Evolutionary conservation across 2,797 vertebrate species (phyloP).

Genomic region (Cynopterus sphinx): DNA sequence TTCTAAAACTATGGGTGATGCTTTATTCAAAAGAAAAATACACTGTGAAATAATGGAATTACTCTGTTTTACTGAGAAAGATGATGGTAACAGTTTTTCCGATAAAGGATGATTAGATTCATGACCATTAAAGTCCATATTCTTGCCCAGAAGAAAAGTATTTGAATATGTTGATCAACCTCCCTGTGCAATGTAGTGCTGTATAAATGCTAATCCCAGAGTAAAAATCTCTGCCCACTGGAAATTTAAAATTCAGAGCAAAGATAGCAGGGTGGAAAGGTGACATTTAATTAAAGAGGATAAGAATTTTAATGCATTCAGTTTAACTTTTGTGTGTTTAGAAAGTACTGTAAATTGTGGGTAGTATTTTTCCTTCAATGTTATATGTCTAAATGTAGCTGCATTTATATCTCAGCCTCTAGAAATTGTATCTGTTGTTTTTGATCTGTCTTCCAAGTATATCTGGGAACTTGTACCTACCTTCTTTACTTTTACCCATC

Average conservation of each 20-base stretch:
- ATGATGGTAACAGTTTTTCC: background rate
- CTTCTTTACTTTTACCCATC: background rate
- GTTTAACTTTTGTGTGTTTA: background rate
- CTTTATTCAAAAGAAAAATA: background rate
- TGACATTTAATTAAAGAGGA: background rate
- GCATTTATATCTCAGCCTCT: background rate
- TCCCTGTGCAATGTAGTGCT: background rate
- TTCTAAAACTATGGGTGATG: background rate
- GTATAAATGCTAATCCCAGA: background rate
- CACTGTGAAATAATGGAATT: background rate
- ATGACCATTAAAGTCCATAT: background rate
- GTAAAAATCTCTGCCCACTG: background rate
- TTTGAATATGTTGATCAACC: background rate
- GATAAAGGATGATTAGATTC: background rate
- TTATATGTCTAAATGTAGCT: background rate
- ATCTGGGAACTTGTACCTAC: background rate
- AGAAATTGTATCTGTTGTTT: background rate
- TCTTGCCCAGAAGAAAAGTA: background rate
- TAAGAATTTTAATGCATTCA: background rate
- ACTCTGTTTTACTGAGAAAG: background rate
- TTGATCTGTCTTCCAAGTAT: no score
- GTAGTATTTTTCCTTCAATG: background rate
- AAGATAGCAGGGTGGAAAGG: background rate
- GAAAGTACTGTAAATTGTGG: background rate
- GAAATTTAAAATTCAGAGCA: constrained; percentile 1